Base-by-base conservation (phyloP, 2,888 invertebrate species). In the Elaeidobius kamerunicus region DNA sequence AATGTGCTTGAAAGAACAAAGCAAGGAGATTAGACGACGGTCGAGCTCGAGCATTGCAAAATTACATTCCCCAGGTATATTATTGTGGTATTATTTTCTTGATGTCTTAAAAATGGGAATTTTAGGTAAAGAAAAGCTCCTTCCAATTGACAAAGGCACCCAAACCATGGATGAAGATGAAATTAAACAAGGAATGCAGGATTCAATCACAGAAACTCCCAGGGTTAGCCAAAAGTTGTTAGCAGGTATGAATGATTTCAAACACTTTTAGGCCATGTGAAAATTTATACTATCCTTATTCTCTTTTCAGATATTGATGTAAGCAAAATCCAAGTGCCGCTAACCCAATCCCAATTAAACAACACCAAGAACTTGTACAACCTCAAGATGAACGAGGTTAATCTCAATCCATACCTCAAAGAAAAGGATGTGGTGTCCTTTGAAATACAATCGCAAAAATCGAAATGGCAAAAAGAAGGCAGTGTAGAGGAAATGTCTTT, bases 401-500 rank as follows among this genome's bases (percentile, higher is more conserved):
- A 62, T 34, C 40, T 64, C 4, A 63, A 62, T 41, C 63, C 63
- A 4, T 63, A 62, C 43, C 23, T 62, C 40, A 64, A 61, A 16
- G 61, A 62, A 7, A 43, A 58, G 14, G 59, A 60, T 11, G 2
- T 49, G 4, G 38, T 52, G 7, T 14, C 9, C 30, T 11, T 52
- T 5, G 49, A 41, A 17, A 1, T 42, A 16, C 19, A 34, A 6
- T 2, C 40, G 1, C 41, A 41, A 16, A 44, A 40, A 28, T 28
- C 27, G n/a, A 40, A 23, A 35, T 46, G 34, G 40, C 45, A 40
- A 11, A 52, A 52, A 27, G 61, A 62, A 23, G 53, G 57, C n/a
- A 66, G 57, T 52, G 56, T 55, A 30, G 63, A 61, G 5, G 68
- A 69, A 45, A 41, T 60, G 12, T 66, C 68, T 3, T 67, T 69